Percentiles rank a stretch among this genome's conserved stretches.
phyloP scores from a whole-genome alignment of 2,888 invertebrate species.

The Cheilosia impressa region DNA sequence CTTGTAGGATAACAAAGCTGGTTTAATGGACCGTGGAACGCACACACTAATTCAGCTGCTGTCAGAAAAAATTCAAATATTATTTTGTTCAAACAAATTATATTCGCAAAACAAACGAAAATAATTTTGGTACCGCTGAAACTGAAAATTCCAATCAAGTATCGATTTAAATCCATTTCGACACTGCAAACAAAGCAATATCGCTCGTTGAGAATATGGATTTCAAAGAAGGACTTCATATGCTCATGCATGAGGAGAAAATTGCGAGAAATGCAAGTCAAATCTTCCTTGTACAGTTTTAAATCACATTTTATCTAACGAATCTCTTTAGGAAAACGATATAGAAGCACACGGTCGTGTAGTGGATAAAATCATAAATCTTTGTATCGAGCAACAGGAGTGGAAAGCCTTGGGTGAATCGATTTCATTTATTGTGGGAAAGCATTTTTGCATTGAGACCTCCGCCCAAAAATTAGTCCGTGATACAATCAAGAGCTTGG shows the following conservation, averaged over 20 bases:
- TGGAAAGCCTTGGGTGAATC: constrained; percentile 95
- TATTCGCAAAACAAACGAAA: no score
- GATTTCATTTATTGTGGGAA: constrained; percentile 93
- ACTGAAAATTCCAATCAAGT: neutral
- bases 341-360: constrained; percentile 95
- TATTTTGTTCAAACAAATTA: no score
- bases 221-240: neutral
- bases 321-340: constrained; percentile 84
- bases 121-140: neutral
- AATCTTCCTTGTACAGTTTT: neutral
- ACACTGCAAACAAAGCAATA: constrained; percentile 5
- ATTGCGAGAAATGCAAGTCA: constrained; percentile 49
- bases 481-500: constrained; percentile 92
- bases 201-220: neutral
- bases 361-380: constrained; percentile 93
- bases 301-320: constrained; percentile 82
- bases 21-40: no score
- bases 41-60: no score
- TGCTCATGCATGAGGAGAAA: constrained; percentile 46
- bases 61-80: no score
- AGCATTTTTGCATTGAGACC: constrained; percentile 94
- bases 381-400: constrained; percentile 93
- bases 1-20: no score
- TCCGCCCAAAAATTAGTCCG: constrained; percentile 96
- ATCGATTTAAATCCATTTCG: neutral